Percentiles rank a stretch among this genome's conserved stretches.
These are phyloP conservation scores for Taxidea taxus DNA, from an alignment of 2,113 vertebrate genomes.

Conservation along the genomic window DNA sequence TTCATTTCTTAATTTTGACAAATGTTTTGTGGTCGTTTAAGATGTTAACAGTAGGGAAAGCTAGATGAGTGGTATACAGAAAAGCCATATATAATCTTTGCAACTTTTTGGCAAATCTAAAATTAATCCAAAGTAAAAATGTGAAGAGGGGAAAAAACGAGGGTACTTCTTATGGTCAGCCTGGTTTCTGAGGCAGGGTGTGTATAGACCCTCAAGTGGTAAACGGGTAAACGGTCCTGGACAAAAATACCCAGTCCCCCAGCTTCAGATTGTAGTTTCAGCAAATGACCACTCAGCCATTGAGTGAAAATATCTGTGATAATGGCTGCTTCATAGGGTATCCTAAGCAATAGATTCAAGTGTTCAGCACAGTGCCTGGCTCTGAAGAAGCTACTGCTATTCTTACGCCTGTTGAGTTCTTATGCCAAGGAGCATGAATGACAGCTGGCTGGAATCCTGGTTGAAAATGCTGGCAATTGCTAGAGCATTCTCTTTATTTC, in stretches of 20 bases:
- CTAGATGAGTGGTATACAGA: too few species aligned
- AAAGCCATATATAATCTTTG: neutral
- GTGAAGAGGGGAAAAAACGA: neutral
- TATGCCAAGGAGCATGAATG: constrained; percentile 12
- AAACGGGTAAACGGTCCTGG: neutral
- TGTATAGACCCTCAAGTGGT: neutral
- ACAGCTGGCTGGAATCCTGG: constrained; percentile 51
- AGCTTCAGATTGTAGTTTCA: neutral
- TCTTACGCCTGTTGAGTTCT: neutral
- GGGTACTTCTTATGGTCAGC: neutral
- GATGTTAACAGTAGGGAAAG: neutral
- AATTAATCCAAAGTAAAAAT: neutral
- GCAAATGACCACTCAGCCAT: neutral
- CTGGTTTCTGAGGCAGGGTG: neutral
- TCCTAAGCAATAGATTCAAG: neutral
- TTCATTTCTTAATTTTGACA: neutral
- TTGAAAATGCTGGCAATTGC: neutral
- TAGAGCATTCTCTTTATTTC: constrained; percentile 26
- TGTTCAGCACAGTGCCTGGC: neutral
- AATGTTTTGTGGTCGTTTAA: neutral
- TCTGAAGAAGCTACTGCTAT: constrained; percentile 16
- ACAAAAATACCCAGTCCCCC: neutral
- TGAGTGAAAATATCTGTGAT: neutral
- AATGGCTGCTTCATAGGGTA: neutral
- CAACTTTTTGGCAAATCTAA: neutral